A percentile compares a stretch with the other conserved stretches of the same genome.
Evolutionary conservation across 1,140 invertebrate genomes (phyloP).

Genomic region (Scaptodrosophila lebanonensis): DNA sequence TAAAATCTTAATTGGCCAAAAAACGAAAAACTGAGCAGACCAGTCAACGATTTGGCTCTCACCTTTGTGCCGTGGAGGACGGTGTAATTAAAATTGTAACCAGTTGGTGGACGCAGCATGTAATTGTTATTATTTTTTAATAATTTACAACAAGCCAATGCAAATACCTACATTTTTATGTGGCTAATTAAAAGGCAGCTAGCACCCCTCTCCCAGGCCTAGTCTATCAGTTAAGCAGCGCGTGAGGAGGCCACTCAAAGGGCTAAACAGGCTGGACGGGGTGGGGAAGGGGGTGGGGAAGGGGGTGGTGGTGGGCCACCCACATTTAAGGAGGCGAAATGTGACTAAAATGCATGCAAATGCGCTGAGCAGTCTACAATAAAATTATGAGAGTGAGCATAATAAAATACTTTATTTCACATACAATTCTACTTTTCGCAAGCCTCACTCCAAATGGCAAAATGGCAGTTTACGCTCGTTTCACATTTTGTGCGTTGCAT

Average conservation of each 20-base stretch:
- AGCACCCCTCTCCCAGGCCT: too few relatives aligned
- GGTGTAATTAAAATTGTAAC: too few relatives aligned
- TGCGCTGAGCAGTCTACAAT: conserved; percentile 38
- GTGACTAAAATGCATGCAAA: conserved; percentile 49
- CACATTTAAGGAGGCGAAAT: conserved; percentile 34
- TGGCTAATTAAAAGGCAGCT: too few relatives aligned
- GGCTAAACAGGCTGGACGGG: neutral
- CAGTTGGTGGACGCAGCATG: too few relatives aligned
- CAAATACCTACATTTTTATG: too few relatives aligned
- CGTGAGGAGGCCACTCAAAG: conserved; percentile 2
- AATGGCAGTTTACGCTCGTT: conserved; percentile 70
- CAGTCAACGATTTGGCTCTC: too few relatives aligned
- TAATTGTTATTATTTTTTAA: too few relatives aligned
- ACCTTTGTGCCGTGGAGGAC: too few relatives aligned
- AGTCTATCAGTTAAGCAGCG: neutral
- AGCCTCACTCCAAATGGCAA: conserved; percentile 56
- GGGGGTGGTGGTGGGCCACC: neutral
- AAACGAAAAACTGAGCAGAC: too few relatives aligned
- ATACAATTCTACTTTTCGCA: conserved; percentile 50
- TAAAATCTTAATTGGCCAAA: too few relatives aligned
- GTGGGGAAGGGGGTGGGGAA: neutral
- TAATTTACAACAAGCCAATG: too few relatives aligned
- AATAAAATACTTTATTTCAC: conserved; percentile 46
- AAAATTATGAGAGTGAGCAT: conserved; percentile 43
- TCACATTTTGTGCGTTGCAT: conserved; percentile 57